Conservation (phyloP, 2,797 vertebrate species). For the Gallirallus australis region DNA sequence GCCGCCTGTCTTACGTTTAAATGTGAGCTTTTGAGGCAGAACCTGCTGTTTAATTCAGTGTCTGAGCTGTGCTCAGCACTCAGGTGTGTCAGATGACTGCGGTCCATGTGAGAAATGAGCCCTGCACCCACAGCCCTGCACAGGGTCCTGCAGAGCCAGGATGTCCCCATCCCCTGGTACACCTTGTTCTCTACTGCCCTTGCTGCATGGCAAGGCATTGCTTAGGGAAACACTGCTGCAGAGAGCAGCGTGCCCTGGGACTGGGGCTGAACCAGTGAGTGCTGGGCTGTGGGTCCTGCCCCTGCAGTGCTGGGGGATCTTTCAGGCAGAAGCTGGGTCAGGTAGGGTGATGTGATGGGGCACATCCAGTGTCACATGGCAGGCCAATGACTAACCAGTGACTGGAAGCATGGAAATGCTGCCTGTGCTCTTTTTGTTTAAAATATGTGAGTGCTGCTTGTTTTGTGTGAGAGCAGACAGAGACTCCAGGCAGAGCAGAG, state of each 20-base stretch:
- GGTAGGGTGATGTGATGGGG: background rate
- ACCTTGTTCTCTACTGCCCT: rapidly evolving
- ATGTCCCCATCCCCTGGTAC: rapidly evolving
- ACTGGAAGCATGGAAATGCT: rapidly evolving
- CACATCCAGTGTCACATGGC: too few relatives aligned
- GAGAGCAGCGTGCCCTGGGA: rapidly evolving
- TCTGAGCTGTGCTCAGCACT: too few relatives aligned
- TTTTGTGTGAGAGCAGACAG: background rate
- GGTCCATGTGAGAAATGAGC: background rate
- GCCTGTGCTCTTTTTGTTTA: background rate
- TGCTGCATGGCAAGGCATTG: rapidly evolving
- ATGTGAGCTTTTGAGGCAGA: rapidly evolving
- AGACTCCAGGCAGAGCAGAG: background rate
- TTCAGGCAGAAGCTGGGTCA: background rate
- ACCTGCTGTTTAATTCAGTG: rapidly evolving
- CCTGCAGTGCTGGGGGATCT: rapidly evolving
- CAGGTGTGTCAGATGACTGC: rapidly evolving
- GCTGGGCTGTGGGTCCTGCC: background rate
- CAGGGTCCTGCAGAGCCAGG: background rate
- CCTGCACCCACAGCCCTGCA: rapidly evolving
- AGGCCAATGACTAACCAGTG: rapidly evolving
- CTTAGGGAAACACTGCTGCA: rapidly evolving
- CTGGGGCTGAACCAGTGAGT: background rate
- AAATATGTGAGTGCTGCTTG: background rate
- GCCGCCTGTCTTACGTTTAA: background rate